Conservation (phyloP, 1,140 invertebrate species). For the Brachionus rubens region DNA sequence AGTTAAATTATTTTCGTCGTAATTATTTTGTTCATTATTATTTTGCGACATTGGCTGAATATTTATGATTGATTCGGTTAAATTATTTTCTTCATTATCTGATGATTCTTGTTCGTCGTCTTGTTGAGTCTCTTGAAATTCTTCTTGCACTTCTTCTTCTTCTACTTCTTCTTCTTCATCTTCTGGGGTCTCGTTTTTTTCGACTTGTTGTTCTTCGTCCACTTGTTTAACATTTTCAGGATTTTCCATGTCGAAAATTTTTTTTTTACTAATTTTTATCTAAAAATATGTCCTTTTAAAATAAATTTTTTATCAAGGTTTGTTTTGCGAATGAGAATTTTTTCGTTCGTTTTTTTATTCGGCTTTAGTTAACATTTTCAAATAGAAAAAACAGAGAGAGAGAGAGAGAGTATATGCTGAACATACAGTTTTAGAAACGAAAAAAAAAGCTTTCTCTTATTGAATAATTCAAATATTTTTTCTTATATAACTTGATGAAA, state of each 20-base stretch:
- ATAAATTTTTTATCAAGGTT: slow-evolving; percentile 13
- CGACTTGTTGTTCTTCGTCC: not conserved
- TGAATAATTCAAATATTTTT: too few species aligned
- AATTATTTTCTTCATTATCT: slow-evolving; percentile 28
- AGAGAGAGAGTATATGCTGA: too few species aligned
- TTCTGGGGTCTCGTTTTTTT: not conserved
- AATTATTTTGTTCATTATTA: not conserved
- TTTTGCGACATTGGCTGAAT: not conserved
- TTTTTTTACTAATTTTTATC: not conserved
- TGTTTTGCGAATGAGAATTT: slow-evolving; percentile 22
- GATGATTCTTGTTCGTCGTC: not conserved
- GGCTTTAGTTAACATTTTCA: too few species aligned
- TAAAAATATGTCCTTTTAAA: not conserved
- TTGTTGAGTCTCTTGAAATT: not conserved
- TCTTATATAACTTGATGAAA: too few species aligned
- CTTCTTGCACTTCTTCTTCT: not conserved
- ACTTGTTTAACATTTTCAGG: not conserved
- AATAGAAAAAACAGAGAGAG: too few species aligned
- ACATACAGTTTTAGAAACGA: too few species aligned
- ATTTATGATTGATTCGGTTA: slow-evolving; percentile 7
- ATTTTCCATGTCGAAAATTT: not conserved
- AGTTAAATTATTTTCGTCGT: too few species aligned
- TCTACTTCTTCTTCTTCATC: not conserved
- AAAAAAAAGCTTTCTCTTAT: too few species aligned
- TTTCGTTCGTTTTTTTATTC: too few species aligned